Evolutionary conservation across 2,888 invertebrate species (phyloP).

Genomic region (Eucera pruinosa): DNA sequence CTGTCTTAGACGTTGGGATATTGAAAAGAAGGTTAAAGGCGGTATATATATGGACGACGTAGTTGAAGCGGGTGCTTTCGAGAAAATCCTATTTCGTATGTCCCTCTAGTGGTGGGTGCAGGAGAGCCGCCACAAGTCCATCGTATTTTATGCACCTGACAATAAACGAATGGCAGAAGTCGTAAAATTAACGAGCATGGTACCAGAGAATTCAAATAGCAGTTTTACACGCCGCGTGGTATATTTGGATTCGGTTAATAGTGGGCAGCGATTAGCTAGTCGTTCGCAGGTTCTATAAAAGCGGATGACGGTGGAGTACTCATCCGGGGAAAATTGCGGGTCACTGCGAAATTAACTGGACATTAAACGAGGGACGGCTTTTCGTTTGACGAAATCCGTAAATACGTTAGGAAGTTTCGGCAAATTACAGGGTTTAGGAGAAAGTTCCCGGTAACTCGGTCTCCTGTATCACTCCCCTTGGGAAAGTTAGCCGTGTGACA

Average conservation of each 20-base stretch:
- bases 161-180: too few species aligned
- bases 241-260: not conserved
- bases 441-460: slow-evolving; percentile 54
- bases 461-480: slow-evolving; percentile 40
- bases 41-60: too few species aligned
- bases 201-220: not conserved
- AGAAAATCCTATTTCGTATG: too few species aligned
- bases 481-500: slow-evolving; percentile 59
- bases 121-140: too few species aligned
- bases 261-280: not conserved
- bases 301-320: not conserved
- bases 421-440: slow-evolving; percentile 61
- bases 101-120: too few species aligned
- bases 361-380: slow-evolving; percentile 51
- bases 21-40: too few species aligned
- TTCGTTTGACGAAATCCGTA: slow-evolving; percentile 62
- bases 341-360: slow-evolving; percentile 49
- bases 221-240: too few species aligned
- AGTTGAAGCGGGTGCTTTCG: too few species aligned
- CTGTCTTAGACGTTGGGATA: too few species aligned
- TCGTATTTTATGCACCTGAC: too few species aligned
- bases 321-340: slow-evolving; percentile 24
- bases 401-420: slow-evolving; percentile 61
- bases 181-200: not conserved
- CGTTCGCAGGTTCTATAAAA: not conserved